These are phyloP conservation scores for Paedocypris sp. DNA, from an alignment of 2,113 vertebrate species.

Conservation along the genomic window DNA sequence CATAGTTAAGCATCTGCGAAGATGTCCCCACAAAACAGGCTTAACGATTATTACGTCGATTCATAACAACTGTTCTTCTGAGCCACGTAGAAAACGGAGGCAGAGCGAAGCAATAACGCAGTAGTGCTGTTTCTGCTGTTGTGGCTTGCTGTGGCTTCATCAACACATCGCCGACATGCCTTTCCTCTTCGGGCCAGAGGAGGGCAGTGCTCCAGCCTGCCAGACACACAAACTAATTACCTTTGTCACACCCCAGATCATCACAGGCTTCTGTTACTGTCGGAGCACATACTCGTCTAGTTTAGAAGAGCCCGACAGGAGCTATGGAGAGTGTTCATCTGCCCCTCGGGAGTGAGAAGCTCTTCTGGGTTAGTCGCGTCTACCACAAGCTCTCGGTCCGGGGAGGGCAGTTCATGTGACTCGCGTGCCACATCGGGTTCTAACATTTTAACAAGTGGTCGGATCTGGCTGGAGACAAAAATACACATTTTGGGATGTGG, in stretches of 20 bases:
- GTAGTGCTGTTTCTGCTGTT: slow-evolving; percentile 10
- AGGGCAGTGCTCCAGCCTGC: slow-evolving; percentile 25
- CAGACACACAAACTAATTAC: slow-evolving; percentile 35
- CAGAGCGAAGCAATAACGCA: background rate
- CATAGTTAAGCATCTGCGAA: slow-evolving; percentile 15
- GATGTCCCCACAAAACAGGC: background rate
- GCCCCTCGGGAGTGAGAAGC: too few species aligned
- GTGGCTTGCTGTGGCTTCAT: too few species aligned
- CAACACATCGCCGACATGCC: background rate
- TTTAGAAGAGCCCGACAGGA: background rate
- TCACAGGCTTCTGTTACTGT: slow-evolving; percentile 11
- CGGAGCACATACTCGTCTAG: background rate
- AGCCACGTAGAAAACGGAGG: background rate
- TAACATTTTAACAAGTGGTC: too few species aligned
- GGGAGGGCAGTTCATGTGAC: too few species aligned
- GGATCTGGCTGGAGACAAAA: too few species aligned
- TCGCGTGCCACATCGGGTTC: too few species aligned
- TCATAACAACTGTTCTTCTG: slow-evolving; percentile 2
- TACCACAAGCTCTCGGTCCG: too few species aligned
- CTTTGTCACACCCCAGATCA: slow-evolving; percentile 4
- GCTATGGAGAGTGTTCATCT: too few species aligned
- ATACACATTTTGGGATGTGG: too few species aligned
- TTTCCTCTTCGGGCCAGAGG: slow-evolving; percentile 34
- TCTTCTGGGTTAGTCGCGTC: too few species aligned
- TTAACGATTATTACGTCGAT: slow-evolving; percentile 10